Conservation (phyloP, 2,888 invertebrate genomes). For the Rhyacophila evoluta region DNA sequence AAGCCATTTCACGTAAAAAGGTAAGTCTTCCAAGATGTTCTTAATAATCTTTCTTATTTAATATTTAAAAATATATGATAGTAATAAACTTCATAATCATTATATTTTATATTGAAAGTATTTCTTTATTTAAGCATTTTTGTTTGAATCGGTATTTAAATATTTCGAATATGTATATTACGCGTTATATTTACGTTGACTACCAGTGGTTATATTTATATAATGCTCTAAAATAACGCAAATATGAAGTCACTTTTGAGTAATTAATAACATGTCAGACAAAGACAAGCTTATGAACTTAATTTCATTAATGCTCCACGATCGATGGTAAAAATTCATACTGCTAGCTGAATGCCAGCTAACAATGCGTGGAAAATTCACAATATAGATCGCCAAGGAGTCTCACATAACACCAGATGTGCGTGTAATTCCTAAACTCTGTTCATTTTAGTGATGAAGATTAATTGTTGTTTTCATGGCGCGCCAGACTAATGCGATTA, state of each 20-base stretch:
- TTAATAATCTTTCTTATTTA: too few relatives aligned
- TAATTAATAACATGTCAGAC: not conserved
- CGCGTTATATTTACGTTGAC: too few relatives aligned
- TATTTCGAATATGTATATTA: too few relatives aligned
- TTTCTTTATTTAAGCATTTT: too few relatives aligned
- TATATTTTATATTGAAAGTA: too few relatives aligned
- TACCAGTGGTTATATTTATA: not conserved
- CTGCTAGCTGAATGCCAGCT: not conserved
- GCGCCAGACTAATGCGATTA: constrained; percentile 40
- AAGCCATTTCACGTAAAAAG: not conserved
- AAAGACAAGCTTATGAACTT: constrained; percentile 19
- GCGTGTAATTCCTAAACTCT: constrained; percentile 27
- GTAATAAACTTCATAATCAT: too few relatives aligned
- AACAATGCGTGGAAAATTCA: constrained; percentile 16
- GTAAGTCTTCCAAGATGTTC: not conserved
- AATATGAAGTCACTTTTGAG: not conserved
- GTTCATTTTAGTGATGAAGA: constrained; percentile 37
- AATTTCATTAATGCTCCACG: not conserved
- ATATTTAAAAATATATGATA: too few relatives aligned
- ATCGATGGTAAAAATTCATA: constrained; percentile 22
- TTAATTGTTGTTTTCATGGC: constrained; percentile 32
- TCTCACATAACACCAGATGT: constrained; percentile 22
- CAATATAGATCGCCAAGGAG: constrained; percentile 1
- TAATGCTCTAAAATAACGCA: not conserved
- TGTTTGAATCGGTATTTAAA: too few relatives aligned